Evolutionary conservation across 2,888 invertebrate genomes (phyloP), one percentile per base, ranked within the genome.

Genomic region (Epistrophe eligans): DNA sequence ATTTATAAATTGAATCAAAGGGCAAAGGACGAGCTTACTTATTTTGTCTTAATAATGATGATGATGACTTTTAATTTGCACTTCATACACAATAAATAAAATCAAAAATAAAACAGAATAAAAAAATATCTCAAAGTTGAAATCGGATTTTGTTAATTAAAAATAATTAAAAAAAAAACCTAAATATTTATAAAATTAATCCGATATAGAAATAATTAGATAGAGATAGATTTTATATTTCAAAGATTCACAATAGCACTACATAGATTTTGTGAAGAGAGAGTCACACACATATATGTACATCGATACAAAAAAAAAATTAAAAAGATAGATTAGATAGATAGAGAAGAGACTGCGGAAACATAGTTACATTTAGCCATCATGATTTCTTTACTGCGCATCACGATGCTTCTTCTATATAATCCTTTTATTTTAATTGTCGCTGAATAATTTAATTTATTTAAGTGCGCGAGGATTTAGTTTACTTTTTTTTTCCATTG

Each of bases 201-300:
- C 62, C 28, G 10, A 74, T 73, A 66, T 66, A 73, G 62, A 64
- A n/a, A n/a, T n/a, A n/a, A n/a, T n/a, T 43, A 64, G 45, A 64
- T 62, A 48, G 64, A 62, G 4, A 84, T 82, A 88, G 35, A 10
- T 43, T 43, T 48, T 48, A n/a, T 7, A 74, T 85, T 80, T 89
- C 70, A 88, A 88, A 88, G 79, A 89, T 90, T 90, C 89, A 82
- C 89, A 89, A 90, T 90, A 91, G 90, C 89, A 89, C 77, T 72
- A 84, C 52, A 89, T 70, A 71, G 50, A 57, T 71, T 71, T 71
- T 58, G 71, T 24, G 81, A 72, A 88, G 79, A 88, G 28, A 73
- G 38, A 88, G 43, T 72, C 67, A 71, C 82, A 77, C 84, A 89
- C 88, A 89, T 50, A 77, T 70, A 32, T 32, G 32, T 32, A 79